Base-by-base conservation (phyloP, 2,888 invertebrate species). In the Noctua janthe region DNA sequence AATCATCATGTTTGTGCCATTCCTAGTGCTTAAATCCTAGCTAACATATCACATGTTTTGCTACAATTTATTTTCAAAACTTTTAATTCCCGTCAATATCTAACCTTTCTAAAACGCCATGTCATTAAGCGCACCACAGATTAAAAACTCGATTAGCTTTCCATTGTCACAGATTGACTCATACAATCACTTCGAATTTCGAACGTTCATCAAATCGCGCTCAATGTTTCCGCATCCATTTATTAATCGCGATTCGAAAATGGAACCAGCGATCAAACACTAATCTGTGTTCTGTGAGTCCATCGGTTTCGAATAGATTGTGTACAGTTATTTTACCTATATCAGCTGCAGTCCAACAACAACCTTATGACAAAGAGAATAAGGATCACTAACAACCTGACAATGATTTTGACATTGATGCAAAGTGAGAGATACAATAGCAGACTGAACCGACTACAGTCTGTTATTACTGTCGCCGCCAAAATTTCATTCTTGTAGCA, bases 221-320 rank as follows among this genome's bases (percentile, higher is more conserved):
- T 76, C 73, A 39, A 74, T 82, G 67, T 86, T 70, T 74, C 54
- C 13, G 64, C 17, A 56, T 73, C 74, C 35, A 70, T 84, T 86
- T 75, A 78, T 75, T 62, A 75, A 74, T 86, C 72, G 69, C 59
- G 70, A 80, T 72, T 80, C 81, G 35, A 49, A 81, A 76, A 59
- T 49, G 15, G 11, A 71, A 72, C 49, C 43, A 74, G 59, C 74
- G 83, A 69, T 74, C 74, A 86, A 86, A 82, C 83, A 78, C 74
- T 72, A 75, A 82, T 84, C 74, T 66, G 35, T 39, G 79, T 75
- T 84, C 74, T 66, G 39, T n/a, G 79, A 78, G 49, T 67, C 11
- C 39, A 83, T 73, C 20, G 43, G 70, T 29, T 73, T 80, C 77
- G 69, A 80, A 76, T 87, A 70, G 35, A 64, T 80, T 87, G 72